A percentile compares a stretch with the other conserved stretches of the same genome.
phyloP scores from a whole-genome alignment of 2,113 vertebrate species.

The Chrysemys picta region DNA sequence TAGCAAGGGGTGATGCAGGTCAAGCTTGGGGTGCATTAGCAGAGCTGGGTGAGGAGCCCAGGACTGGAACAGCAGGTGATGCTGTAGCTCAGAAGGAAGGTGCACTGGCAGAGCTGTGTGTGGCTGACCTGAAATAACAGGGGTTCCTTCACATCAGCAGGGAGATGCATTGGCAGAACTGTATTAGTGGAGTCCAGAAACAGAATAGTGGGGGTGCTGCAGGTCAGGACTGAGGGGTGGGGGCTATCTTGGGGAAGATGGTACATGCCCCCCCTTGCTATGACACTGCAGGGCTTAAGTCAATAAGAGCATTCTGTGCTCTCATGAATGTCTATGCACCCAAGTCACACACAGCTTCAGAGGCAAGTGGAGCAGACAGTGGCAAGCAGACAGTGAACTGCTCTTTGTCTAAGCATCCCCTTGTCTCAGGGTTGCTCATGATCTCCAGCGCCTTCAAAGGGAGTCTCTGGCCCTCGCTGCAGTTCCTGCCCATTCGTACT shows the following conservation, averaged over 20 bases:
- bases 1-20: background rate
- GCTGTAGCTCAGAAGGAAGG: background rate
- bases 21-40: background rate
- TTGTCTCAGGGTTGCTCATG: background rate
- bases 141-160: background rate
- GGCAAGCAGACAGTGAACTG: background rate
- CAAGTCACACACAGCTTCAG: background rate
- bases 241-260: background rate
- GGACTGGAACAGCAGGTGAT: background rate
- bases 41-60: background rate
- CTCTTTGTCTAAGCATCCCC: fast-evolving
- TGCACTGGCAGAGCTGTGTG: background rate
- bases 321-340: background rate
- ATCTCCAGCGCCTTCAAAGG: fast-evolving
- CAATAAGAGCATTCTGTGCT: background rate
- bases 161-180: background rate
- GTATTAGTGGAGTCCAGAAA: background rate
- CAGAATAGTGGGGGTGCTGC: background rate
- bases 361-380: background rate
- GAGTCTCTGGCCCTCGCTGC: background rate
- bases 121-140: background rate
- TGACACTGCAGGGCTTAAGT: background rate
- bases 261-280: too few species aligned
- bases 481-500: background rate
- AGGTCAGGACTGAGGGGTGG: background rate